These are phyloP conservation scores for Lasioglossum oenotherae DNA, from an alignment of 2,888 invertebrate genomes.

Conservation along the genomic window DNA sequence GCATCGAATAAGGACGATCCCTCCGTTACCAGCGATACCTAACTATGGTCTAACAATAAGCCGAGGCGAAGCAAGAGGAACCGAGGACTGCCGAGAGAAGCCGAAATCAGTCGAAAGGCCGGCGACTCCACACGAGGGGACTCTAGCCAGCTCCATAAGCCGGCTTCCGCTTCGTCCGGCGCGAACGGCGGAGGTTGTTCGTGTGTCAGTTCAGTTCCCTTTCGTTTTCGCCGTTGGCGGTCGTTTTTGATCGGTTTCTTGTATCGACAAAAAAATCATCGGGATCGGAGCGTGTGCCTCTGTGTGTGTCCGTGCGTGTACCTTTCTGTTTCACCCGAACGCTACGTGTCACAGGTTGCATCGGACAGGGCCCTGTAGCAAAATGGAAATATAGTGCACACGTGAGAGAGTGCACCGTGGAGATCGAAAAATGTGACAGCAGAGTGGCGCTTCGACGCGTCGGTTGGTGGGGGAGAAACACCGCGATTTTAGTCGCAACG, in stretches of 20 bases:
- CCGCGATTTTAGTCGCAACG: slow-evolving; percentile 45
- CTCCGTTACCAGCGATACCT: slow-evolving; percentile 55
- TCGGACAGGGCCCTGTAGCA: background rate
- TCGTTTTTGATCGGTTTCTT: background rate
- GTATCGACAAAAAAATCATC: background rate
- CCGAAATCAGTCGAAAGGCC: slow-evolving; percentile 71
- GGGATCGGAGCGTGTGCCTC: background rate
- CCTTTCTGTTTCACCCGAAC: background rate
- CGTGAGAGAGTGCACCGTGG: slow-evolving; percentile 19
- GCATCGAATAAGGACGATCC: slow-evolving; percentile 48
- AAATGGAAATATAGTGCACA: slow-evolving; percentile 18
- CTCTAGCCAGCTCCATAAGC: slow-evolving; percentile 58
- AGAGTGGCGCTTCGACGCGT: slow-evolving; percentile 34
- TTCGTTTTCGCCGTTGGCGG: slow-evolving; percentile 13
- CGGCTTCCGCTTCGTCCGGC: slow-evolving; percentile 70
- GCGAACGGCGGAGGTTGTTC: slow-evolving; percentile 49
- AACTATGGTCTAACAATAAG: background rate
- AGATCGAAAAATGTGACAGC: slow-evolving; percentile 62
- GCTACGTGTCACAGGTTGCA: background rate
- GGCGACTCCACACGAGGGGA: slow-evolving; percentile 63
- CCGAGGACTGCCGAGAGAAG: slow-evolving; percentile 68
- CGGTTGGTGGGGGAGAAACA: slow-evolving; percentile 47
- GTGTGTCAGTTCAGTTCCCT: slow-evolving; percentile 16
- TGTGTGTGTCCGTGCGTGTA: background rate
- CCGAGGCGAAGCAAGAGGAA: slow-evolving; percentile 9